A percentile compares a stretch with the other conserved stretches of the same genome.
Evolutionary conservation across 1,140 invertebrate species (phyloP).

Genomic region (Holcopasites calliopsidis): DNA sequence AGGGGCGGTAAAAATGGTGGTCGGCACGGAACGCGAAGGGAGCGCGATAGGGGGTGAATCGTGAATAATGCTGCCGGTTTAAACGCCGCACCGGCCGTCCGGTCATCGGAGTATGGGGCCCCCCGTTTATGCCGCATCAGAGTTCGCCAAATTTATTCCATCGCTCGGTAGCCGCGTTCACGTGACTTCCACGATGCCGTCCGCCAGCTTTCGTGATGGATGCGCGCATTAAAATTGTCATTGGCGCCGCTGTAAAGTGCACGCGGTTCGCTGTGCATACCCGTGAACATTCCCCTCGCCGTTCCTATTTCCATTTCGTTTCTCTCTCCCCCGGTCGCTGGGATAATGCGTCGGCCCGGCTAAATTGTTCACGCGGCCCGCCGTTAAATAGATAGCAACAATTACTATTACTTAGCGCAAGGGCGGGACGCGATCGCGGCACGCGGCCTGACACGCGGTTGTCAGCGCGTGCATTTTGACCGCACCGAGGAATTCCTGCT

Average conservation of each 20-base stretch:
- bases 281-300: not conserved
- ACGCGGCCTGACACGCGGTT: not conserved
- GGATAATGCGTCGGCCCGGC: slow-evolving; percentile 46
- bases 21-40: not conserved
- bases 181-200: slow-evolving; percentile 52
- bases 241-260: slow-evolving; percentile 35
- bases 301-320: not conserved
- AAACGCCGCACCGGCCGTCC: slow-evolving; percentile 61
- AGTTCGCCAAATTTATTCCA: slow-evolving; percentile 72
- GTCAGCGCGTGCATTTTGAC: not conserved
- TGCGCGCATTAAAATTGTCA: slow-evolving; percentile 67
- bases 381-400: slow-evolving; percentile 50
- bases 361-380: slow-evolving; percentile 31
- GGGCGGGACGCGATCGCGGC: not conserved
- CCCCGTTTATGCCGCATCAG: slow-evolving; percentile 70
- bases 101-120: slow-evolving; percentile 59
- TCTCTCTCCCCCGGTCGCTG: not conserved
- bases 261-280: slow-evolving; percentile 12
- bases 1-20: slow-evolving; percentile 62
- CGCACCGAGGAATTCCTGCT: not conserved
- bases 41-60: slow-evolving; percentile 32
- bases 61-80: slow-evolving; percentile 69
- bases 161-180: slow-evolving; percentile 52
- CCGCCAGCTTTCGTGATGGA: slow-evolving; percentile 63
- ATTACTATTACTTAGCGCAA: slow-evolving; percentile 31